Percentiles rank a stretch among this genome's conserved stretches.
Conservation (phyloP, 2,888 invertebrate genomes). For the Polyploca ridens region DNA sequence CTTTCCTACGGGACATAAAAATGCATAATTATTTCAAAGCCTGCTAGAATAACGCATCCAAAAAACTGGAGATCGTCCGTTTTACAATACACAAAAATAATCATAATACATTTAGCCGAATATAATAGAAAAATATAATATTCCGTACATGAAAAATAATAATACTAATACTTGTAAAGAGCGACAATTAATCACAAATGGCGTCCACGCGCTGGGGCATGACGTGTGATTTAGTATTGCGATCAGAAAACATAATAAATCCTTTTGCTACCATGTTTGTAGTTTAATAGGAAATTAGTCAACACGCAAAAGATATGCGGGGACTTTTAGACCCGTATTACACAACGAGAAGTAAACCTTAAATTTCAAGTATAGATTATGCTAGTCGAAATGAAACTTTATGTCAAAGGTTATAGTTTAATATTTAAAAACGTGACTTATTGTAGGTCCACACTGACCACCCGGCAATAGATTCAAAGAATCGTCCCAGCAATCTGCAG, state of each 20-base stretch:
- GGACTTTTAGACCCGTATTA: no score
- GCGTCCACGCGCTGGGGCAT: slow-evolving; percentile 19
- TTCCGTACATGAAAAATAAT: slow-evolving; percentile 41
- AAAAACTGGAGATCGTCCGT: slow-evolving; percentile 54
- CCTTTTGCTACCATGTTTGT: not conserved
- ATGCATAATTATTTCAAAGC: not conserved
- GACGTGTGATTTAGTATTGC: not conserved
- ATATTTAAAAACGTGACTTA: no score
- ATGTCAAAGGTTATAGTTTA: no score
- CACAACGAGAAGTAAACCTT: no score
- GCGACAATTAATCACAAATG: slow-evolving; percentile 38
- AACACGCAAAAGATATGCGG: not conserved
- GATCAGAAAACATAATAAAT: not conserved
- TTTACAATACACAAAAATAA: slow-evolving; percentile 2
- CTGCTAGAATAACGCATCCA: slow-evolving; percentile 53
- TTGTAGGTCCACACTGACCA: no score
- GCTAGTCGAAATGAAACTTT: no score
- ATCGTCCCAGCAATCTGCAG: no score
- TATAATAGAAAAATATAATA: slow-evolving; percentile 53
- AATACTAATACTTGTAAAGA: slow-evolving; percentile 44
- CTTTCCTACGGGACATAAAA: not conserved
- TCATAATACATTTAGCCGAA: slow-evolving; percentile 44
- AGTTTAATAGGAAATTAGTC: not conserved
- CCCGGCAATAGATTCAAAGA: no score
- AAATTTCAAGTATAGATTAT: no score